Evolutionary conservation across 1,140 invertebrate genomes (phyloP), one percentile per base, ranked within the genome.

Genomic region (Rhynchophorus ferrugineus): DNA sequence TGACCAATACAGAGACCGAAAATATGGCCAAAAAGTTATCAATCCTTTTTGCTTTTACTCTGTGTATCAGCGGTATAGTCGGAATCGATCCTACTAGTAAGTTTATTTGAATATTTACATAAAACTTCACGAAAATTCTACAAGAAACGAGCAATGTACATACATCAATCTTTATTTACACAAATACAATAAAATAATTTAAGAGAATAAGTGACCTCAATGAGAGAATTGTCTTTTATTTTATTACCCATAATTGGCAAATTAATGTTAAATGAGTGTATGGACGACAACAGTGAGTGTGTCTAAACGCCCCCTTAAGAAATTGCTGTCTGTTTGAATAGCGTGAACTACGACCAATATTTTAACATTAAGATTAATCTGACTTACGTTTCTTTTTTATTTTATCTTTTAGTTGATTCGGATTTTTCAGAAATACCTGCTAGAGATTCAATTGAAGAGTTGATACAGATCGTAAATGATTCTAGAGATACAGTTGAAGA

Each of bases 61-160:
- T 41, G 11, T 53, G 33, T 17, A 36, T 19, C 13, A 13, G 45
- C 18, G 18, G 42, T 8, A 46, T 43, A 34, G 14, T 41, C 11
- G 44, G 43, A 7, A 21, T 53, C 8, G 51, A 53, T 41, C 44
- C 51, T 11, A 46, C 51, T 46, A 42, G 51, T 53, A 41, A 49
- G 13, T 46, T 22, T 11, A 43, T 14, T n/a, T n/a, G n/a, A n/a
- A n/a, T n/a, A n/a, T n/a, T n/a, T n/a, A n/a, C n/a, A n/a, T n/a
- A n/a, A n/a, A n/a, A n/a, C n/a, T n/a, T n/a, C n/a, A n/a, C n/a
- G n/a, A n/a, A n/a, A n/a, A n/a, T n/a, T n/a, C n/a, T n/a, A n/a
- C n/a, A n/a, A n/a, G n/a, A n/a, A n/a, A n/a, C n/a, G n/a, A n/a
- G n/a, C n/a, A n/a, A n/a, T n/a, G n/a, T n/a, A n/a, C n/a, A n/a